phyloP scores from a whole-genome alignment of 2,113 vertebrate genomes.

The Albula goreensis region DNA sequence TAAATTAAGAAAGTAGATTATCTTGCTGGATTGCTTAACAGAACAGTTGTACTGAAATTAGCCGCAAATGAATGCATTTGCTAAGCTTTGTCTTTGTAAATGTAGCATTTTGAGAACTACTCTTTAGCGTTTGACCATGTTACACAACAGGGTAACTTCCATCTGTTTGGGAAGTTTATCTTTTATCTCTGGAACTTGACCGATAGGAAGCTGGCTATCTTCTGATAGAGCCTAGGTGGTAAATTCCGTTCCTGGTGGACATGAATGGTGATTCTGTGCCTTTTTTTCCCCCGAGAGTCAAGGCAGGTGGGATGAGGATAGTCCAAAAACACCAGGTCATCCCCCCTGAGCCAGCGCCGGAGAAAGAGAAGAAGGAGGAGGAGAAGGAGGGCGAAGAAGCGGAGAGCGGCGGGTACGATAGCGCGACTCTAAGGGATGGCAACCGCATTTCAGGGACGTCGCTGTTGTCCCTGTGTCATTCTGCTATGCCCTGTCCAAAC shows the following conservation, averaged over 20 bases:
- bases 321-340: slow-evolving; percentile 92
- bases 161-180: not conserved
- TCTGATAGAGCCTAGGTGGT: not conserved
- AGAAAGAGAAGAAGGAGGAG: slow-evolving; percentile 49
- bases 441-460: too few relatives aligned
- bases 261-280: not conserved
- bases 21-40: not conserved
- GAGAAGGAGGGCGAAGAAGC: slow-evolving; percentile 82
- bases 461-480: not conserved
- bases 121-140: too few relatives aligned
- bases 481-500: not conserved
- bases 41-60: not conserved
- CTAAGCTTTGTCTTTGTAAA: too few relatives aligned
- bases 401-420: slow-evolving; percentile 82
- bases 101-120: too few relatives aligned
- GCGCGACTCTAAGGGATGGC: not conserved
- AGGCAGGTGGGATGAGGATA: slow-evolving; percentile 95
- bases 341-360: slow-evolving; percentile 74
- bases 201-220: not conserved
- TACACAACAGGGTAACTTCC: too few relatives aligned
- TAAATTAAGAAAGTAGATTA: too few relatives aligned
- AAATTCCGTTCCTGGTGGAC: not conserved
- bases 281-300: slow-evolving; percentile 75
- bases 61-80: too few relatives aligned
- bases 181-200: not conserved